Conservation (phyloP, 2,888 invertebrate genomes). For the Cheiracanthium punctorium region DNA sequence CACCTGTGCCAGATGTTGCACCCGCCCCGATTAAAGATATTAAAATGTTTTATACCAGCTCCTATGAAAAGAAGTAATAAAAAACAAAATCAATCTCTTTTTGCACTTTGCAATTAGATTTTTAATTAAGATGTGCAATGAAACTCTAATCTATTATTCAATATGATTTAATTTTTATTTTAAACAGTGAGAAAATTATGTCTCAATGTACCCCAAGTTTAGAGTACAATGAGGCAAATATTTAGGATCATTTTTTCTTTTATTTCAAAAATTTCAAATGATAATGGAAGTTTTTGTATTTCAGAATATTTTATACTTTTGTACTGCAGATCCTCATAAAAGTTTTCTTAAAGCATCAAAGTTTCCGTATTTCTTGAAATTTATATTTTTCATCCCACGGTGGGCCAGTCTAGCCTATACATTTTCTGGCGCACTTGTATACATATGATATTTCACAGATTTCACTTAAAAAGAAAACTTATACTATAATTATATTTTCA, state of each 20-base stretch:
- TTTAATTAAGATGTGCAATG: not conserved
- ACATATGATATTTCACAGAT: no score
- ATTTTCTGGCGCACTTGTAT: no score
- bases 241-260: not conserved
- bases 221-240: conserved; percentile 3
- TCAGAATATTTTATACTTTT: not conserved
- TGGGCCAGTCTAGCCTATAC: no score
- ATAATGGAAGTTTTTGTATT: not conserved
- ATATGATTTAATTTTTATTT: not conserved
- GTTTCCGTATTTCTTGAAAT: not conserved
- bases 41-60: conserved; percentile 1
- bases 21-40: not conserved
- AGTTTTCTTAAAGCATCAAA: not conserved
- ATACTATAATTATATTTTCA: not conserved
- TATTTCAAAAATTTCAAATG: conserved; percentile 11
- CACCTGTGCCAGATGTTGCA: not conserved
- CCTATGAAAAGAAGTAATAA: not conserved
- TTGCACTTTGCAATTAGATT: not conserved
- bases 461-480: not conserved
- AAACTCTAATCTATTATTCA: not conserved
- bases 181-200: not conserved
- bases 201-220: not conserved
- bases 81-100: not conserved
- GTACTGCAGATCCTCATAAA: not conserved
- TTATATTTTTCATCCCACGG: not conserved